phyloP scores from a whole-genome alignment of 1,140 invertebrate species.

The Lanistes nyassanus region DNA sequence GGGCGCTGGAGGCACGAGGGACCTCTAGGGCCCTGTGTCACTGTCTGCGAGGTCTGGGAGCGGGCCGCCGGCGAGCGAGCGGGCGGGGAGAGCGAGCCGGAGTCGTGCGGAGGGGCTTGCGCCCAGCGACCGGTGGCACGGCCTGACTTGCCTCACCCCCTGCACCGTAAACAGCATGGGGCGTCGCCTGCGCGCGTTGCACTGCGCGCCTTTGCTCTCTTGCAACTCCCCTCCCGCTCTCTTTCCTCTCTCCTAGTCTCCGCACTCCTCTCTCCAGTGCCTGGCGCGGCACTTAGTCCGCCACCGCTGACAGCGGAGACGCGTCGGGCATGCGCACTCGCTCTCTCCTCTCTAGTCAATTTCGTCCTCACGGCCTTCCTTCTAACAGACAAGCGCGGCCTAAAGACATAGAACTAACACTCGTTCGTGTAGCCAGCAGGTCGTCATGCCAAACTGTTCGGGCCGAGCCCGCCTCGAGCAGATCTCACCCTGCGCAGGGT shows the following conservation, averaged over 20 bases:
- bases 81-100: background rate
- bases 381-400: too few species aligned
- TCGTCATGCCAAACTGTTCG: too few species aligned
- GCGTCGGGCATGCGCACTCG: too few species aligned
- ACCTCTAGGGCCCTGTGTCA: slow-evolving; percentile 12
- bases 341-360: too few species aligned
- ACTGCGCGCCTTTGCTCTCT: slow-evolving; percentile 3
- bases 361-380: too few species aligned
- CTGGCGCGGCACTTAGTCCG: too few species aligned
- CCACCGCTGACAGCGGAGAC: too few species aligned
- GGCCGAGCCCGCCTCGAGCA: too few species aligned
- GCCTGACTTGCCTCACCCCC: background rate
- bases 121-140: slow-evolving; percentile 8
- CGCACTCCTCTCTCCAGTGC: too few species aligned
- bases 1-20: background rate
- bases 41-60: slow-evolving; percentile 15
- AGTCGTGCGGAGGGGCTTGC: slow-evolving; percentile 8
- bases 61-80: slow-evolving; percentile 8
- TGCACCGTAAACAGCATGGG: background rate
- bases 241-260: background rate
- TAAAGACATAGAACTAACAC: too few species aligned
- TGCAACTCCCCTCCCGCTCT: background rate
- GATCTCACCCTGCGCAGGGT: too few species aligned
- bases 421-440: too few species aligned
- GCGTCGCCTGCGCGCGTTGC: background rate